These are phyloP conservation scores for Drosophila quinaria DNA, from an alignment of 2,888 invertebrate species.

Conservation along the genomic window DNA sequence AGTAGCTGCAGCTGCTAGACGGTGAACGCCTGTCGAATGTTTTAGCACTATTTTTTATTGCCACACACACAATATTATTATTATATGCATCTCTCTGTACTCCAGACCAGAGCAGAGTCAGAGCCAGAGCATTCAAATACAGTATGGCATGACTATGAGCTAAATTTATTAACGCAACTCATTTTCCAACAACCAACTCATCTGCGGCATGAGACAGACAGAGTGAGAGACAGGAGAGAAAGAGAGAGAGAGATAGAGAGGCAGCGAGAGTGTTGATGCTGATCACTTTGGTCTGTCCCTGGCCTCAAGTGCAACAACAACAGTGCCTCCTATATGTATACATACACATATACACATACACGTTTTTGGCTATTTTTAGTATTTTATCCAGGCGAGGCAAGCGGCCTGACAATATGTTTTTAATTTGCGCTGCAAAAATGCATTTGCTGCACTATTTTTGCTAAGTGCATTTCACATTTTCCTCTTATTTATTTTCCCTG, in stretches of 20 bases:
- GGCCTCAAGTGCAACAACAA: constrained; percentile 51
- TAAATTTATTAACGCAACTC: constrained; percentile 78
- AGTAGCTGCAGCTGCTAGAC: constrained; percentile 32
- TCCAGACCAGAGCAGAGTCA: constrained; percentile 2
- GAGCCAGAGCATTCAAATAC: constrained; percentile 41
- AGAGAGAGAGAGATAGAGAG: constrained; percentile 32
- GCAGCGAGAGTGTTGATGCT: constrained; percentile 58
- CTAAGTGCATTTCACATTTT: constrained; percentile 30
- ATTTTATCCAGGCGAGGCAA: constrained; percentile 53
- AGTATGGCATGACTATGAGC: constrained; percentile 63
- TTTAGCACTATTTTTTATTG: constrained; percentile 83
- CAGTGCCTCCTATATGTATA: constrained; percentile 4
- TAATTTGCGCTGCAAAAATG: constrained; percentile 82
- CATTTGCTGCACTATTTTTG: constrained; percentile 42
- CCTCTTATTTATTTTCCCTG: constrained; percentile 14
- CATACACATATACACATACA: constrained; percentile 13
- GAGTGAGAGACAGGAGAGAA: constrained; percentile 15
- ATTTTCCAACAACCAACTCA: constrained; percentile 62
- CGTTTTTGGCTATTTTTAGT: constrained; percentile 68
- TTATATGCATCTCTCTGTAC: constrained; percentile 4
- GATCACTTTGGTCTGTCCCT: constrained; percentile 67
- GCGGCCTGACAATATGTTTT: constrained; percentile 85
- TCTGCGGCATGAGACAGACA: constrained; percentile 57
- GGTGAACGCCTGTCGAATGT: constrained; percentile 77
- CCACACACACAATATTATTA: constrained; percentile 52